phyloP scores from a whole-genome alignment of 2,113 vertebrate species.

The Pristiophorus japonicus region DNA sequence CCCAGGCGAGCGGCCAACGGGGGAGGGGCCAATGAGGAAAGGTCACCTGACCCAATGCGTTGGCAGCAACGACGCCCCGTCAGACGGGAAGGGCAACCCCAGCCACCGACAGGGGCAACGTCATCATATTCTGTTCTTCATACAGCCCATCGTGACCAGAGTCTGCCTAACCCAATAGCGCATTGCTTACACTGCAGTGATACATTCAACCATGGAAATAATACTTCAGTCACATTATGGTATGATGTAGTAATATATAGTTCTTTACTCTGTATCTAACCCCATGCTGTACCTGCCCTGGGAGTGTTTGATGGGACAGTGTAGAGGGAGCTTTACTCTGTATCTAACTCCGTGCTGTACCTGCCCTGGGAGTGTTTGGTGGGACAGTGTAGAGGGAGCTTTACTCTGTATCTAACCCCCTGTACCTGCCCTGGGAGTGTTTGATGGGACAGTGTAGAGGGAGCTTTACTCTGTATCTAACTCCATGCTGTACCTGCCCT shows the following conservation, averaged over 20 bases:
- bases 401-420: not conserved
- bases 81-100: not conserved
- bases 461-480: not conserved
- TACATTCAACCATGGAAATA: not conserved
- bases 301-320: not conserved
- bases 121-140: not conserved
- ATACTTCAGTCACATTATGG: not conserved
- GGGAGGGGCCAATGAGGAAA: no score
- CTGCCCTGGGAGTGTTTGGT: not conserved
- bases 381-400: not conserved
- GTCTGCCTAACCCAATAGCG: no score
- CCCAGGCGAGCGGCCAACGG: not conserved
- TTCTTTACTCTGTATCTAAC: not conserved
- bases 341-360: no score
- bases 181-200: not conserved
- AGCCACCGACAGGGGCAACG: not conserved
- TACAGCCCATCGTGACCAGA: not conserved
- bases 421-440: not conserved
- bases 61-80: not conserved
- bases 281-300: not conserved
- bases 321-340: not conserved
- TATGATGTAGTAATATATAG: not conserved
- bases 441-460: not conserved
- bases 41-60: not conserved
- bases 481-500: not conserved